Conservation (phyloP, 2,113 vertebrate genomes). For the Colinus virginianus region DNA sequence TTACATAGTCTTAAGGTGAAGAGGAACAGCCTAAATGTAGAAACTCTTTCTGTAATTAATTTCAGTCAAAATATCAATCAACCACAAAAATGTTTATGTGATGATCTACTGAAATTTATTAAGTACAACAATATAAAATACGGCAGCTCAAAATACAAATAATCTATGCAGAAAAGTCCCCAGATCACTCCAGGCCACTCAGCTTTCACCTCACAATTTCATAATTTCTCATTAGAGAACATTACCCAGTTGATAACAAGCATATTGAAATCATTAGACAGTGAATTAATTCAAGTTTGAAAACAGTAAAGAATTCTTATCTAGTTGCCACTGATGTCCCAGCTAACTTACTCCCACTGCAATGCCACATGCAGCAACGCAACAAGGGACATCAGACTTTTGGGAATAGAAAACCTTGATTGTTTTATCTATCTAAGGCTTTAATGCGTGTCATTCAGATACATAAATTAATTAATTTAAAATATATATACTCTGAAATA, state of each 20-base stretch:
- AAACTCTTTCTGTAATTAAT: not conserved
- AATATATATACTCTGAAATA: not conserved
- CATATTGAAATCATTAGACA: conserved; percentile 1
- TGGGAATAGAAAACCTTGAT: not conserved
- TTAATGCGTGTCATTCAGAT: not conserved
- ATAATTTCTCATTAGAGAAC: not conserved
- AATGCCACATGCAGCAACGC: not conserved
- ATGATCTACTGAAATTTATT: not conserved
- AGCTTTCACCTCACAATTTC: not conserved
- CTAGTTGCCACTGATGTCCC: not conserved
- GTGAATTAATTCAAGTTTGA: conserved; percentile 8
- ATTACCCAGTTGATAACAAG: not conserved
- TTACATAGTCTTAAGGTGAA: not conserved
- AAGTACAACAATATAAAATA: not conserved
- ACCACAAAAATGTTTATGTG: not conserved
- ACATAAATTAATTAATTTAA: not conserved
- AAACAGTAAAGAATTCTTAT: conserved; percentile 5
- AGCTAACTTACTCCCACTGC: not conserved
- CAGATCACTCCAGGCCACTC: not conserved
- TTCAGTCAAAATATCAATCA: not conserved
- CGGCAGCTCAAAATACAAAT: conserved; percentile 3
- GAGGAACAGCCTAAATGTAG: not conserved
- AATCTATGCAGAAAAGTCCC: not conserved
- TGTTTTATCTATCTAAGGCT: not conserved
- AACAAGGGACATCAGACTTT: not conserved